Evolutionary conservation across 1,140 invertebrate genomes (phyloP).

Genomic region (Scaptodrosophila lebanonensis): DNA sequence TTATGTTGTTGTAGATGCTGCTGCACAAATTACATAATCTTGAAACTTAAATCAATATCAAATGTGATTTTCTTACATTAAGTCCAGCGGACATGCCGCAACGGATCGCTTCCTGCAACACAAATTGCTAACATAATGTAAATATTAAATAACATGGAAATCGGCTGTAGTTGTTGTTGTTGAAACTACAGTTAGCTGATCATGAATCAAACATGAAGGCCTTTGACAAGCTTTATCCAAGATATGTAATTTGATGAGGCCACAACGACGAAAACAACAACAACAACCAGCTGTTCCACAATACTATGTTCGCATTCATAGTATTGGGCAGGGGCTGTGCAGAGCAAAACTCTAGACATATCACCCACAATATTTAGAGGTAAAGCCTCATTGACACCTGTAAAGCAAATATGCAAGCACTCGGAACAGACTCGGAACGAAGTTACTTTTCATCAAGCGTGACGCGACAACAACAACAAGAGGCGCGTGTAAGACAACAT

Average conservation of each 20-base stretch:
- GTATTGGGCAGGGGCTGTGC: too few relatives aligned
- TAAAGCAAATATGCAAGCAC: too few relatives aligned
- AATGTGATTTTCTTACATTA: constrained; percentile 41
- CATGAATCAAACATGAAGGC: constrained; percentile 29
- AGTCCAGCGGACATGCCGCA: constrained; percentile 28
- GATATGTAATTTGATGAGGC: constrained; percentile 17
- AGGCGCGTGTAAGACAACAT: too few relatives aligned
- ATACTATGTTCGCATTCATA: constrained; percentile 8
- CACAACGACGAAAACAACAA: neutral
- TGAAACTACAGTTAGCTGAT: constrained; percentile 38
- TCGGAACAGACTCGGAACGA: too few relatives aligned
- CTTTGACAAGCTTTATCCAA: constrained; percentile 1
- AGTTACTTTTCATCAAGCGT: too few relatives aligned
- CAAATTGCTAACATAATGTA: constrained; percentile 10
- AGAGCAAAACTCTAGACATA: too few relatives aligned
- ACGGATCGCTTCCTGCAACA: constrained; percentile 37
- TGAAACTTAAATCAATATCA: constrained; percentile 53
- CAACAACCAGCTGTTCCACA: constrained; percentile 4
- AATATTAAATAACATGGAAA: constrained; percentile 50
- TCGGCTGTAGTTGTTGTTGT: constrained; percentile 10
- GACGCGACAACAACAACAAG: too few relatives aligned
- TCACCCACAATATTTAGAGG: too few relatives aligned
- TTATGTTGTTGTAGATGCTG: too few relatives aligned
- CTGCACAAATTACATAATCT: too few relatives aligned
- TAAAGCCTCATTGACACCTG: too few relatives aligned